A percentile compares a stretch with the other conserved stretches of the same genome.
Conservation (phyloP, 2,888 invertebrate species). For the Drosophila parthenogenetica region DNA sequence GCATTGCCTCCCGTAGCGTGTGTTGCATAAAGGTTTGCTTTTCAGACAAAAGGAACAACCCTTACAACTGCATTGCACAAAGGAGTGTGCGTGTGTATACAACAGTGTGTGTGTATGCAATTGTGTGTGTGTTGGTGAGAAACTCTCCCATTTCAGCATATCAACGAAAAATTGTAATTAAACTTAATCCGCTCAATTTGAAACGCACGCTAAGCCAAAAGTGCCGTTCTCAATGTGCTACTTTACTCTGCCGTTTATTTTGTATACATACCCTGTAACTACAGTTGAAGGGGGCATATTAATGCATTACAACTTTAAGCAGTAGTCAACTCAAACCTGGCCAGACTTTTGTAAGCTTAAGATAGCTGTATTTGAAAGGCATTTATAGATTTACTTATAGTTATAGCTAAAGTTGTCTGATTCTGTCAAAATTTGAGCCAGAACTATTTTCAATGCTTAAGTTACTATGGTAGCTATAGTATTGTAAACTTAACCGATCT, state of each 20-base stretch:
- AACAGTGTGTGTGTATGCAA: not conserved
- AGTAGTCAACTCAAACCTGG: not conserved
- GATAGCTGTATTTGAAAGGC: too few species aligned
- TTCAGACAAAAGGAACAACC: conserved; percentile 72
- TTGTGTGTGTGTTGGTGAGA: conserved; percentile 13
- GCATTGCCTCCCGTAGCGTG: conserved; percentile 66
- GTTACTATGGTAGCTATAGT: too few species aligned
- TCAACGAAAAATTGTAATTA: conserved; percentile 78
- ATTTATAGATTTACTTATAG: too few species aligned
- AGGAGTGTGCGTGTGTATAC: conserved; percentile 24
- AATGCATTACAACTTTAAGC: not conserved
- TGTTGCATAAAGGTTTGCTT: conserved; percentile 73
- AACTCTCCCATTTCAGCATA: conserved; percentile 6
- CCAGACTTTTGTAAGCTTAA: too few species aligned
- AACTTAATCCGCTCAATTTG: conserved; percentile 83
- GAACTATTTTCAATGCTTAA: too few species aligned
- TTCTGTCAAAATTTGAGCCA: too few species aligned
- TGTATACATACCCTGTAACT: conserved; percentile 37
- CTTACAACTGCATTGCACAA: conserved; percentile 63
- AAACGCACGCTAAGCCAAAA: conserved; percentile 62
- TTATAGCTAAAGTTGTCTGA: too few species aligned
- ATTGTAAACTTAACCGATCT: too few species aligned
- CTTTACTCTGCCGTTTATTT: conserved; percentile 26
- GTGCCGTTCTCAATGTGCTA: conserved; percentile 46
- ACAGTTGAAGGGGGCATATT: not conserved